These are phyloP conservation scores for Cassiopea xamachana DNA, from an alignment of 30 jellyfish, hydroid and myxozoan species.

Conservation along the genomic window DNA sequence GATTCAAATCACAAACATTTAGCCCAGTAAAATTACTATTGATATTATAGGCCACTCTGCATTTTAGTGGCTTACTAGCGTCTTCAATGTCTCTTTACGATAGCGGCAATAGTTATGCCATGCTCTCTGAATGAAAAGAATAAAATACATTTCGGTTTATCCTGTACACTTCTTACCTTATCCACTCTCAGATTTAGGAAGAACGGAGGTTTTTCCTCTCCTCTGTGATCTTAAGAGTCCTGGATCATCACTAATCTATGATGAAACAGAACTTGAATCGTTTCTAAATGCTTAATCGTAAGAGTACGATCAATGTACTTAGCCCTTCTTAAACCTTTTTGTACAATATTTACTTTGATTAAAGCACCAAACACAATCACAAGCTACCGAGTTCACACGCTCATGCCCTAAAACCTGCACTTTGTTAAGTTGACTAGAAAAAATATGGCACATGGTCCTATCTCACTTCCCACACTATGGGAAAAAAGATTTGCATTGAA, in stretches of 20 bases:
- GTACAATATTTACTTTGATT: slow-evolving; percentile 34
- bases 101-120: slow-evolving; percentile 29
- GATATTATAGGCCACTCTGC: slow-evolving; percentile 35
- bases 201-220: slow-evolving; percentile 59
- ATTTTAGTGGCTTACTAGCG: slow-evolving; percentile 24
- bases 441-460: too few relatives aligned
- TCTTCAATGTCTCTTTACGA: slow-evolving; percentile 6
- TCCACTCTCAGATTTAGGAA: slow-evolving; percentile 45
- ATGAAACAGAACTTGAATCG: slow-evolving; percentile 52
- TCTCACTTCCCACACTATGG: too few relatives aligned
- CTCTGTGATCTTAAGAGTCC: slow-evolving; percentile 49
- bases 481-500: too few relatives aligned
- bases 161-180: slow-evolving; percentile 37
- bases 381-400: slow-evolving; percentile 38
- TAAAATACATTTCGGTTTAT: slow-evolving; percentile 47
- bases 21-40: slow-evolving; percentile 3
- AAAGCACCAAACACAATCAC: slow-evolving; percentile 47
- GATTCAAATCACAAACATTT: slow-evolving; percentile 44
- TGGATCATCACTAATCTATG: slow-evolving; percentile 52
- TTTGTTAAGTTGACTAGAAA: background rate
- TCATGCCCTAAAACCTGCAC: background rate
- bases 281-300: slow-evolving; percentile 57
- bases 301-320: slow-evolving; percentile 42
- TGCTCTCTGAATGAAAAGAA: background rate
- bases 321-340: slow-evolving; percentile 65